Evolutionary conservation across 2,113 vertebrate genomes (phyloP).

Genomic region (Scomber scombrus): DNA sequence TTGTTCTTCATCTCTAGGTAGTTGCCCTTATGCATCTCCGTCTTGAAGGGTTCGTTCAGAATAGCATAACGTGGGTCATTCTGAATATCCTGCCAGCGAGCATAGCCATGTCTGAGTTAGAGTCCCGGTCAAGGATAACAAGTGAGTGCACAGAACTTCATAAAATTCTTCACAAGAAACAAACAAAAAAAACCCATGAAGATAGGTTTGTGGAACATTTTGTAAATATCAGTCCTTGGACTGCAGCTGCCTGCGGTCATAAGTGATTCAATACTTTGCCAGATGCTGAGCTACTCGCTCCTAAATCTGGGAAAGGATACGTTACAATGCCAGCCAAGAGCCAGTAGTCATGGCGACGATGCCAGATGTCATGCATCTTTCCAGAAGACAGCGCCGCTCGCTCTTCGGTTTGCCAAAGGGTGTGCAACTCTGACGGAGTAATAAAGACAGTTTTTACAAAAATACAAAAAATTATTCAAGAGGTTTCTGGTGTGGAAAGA

Average conservation of each 20-base stretch:
- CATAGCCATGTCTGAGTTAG: constrained; percentile 91
- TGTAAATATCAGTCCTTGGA: constrained; percentile 36
- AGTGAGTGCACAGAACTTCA: neutral
- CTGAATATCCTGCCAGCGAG: constrained; percentile 99
- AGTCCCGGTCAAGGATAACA: constrained; percentile 66
- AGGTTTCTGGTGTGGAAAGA: constrained; percentile 2
- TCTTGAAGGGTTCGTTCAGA: constrained; percentile 97
- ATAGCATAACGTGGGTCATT: constrained; percentile 94
- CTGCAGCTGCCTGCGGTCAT: constrained; percentile 16
- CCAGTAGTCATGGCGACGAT: constrained; percentile 98
- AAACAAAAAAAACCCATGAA: neutral
- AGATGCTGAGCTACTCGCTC: constrained; percentile 23
- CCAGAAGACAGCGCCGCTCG: constrained; percentile 94
- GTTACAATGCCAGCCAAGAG: constrained; percentile 96
- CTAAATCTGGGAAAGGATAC: constrained; percentile 88
- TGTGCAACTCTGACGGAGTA: constrained; percentile 91
- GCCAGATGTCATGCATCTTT: constrained; percentile 98
- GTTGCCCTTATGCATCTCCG: constrained; percentile 97
- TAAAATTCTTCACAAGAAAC: constrained; percentile 27
- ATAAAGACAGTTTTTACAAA: constrained; percentile 9
- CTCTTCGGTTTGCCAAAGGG: constrained; percentile 98
- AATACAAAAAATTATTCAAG: constrained; percentile 7
- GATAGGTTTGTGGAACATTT: neutral
- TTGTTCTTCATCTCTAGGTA: constrained; percentile 99
- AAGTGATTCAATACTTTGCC: constrained; percentile 35